Evolutionary conservation across 1,140 invertebrate genomes (phyloP).

Genomic region (Drosophila paulistorum): DNA sequence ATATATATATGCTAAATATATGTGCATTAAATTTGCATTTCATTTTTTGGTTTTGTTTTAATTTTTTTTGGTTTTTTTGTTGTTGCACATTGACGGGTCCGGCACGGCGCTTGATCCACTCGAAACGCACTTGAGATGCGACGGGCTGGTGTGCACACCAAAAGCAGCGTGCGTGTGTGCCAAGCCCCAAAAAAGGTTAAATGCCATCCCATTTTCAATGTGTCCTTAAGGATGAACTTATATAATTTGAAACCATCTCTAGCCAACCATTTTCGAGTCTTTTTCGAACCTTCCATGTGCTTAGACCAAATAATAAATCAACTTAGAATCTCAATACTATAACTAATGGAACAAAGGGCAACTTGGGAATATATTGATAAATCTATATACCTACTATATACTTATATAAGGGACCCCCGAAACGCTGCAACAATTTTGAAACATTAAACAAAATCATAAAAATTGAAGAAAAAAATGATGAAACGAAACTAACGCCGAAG

Average conservation of each 20-base stretch:
- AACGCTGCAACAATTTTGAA: constrained; percentile 71
- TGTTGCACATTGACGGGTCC: constrained; percentile 34
- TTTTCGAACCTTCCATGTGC: constrained; percentile 73
- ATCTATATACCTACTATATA: constrained; percentile 25
- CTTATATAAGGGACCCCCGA: constrained; percentile 66
- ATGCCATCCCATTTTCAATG: constrained; percentile 21
- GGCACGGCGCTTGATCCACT: not conserved
- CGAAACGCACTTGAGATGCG: constrained; percentile 53
- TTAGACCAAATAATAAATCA: constrained; percentile 56
- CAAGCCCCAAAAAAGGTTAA: not conserved
- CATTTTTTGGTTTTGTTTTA: constrained; percentile 14
- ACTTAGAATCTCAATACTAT: constrained; percentile 10
- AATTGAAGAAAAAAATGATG: not conserved
- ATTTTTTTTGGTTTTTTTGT: not conserved
- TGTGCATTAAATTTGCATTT: constrained; percentile 47
- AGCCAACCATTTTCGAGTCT: constrained; percentile 57
- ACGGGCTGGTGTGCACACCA: constrained; percentile 70
- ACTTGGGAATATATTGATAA: constrained; percentile 9
- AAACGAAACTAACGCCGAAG: not conserved
- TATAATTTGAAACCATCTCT: constrained; percentile 11
- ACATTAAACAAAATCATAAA: not conserved
- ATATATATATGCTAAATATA: constrained; percentile 44
- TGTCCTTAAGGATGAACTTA: constrained; percentile 23
- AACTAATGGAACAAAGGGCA: constrained; percentile 26
- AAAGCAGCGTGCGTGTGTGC: constrained; percentile 44